Evolutionary conservation across 2,113 vertebrate genomes (phyloP).

Genomic region (Myotis davidii): DNA sequence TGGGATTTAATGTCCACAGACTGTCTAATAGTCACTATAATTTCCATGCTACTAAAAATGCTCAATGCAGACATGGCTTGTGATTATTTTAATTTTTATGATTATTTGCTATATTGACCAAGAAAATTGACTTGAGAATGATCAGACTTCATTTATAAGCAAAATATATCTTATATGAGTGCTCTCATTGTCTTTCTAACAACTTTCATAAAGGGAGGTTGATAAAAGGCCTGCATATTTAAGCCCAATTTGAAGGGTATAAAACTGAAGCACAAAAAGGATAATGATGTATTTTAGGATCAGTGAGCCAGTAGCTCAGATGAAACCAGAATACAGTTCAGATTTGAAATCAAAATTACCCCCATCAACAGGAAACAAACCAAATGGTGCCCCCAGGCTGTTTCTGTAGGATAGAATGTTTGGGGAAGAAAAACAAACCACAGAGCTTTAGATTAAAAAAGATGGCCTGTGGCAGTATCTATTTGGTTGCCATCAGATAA

Average conservation of each 20-base stretch:
- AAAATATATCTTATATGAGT: not conserved
- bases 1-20: not conserved
- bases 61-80: not conserved
- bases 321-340: not conserved
- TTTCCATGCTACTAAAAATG: constrained; percentile 11
- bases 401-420: not conserved
- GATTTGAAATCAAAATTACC: constrained; percentile 2
- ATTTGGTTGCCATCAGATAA: not conserved
- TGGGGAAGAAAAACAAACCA: not conserved
- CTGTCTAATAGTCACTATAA: not conserved
- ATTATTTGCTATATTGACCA: not conserved
- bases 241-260: not conserved
- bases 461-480: not conserved
- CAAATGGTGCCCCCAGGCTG: not conserved
- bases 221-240: not conserved
- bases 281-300: not conserved
- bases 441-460: not conserved
- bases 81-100: not conserved
- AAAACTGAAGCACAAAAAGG: not conserved
- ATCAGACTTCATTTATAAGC: not conserved
- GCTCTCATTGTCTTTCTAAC: not conserved
- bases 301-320: not conserved
- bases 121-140: not conserved
- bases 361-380: not conserved
- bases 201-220: not conserved